Evolutionary conservation across 2,797 vertebrate species (phyloP), one percentile per base, ranked within the genome.

Genomic region (Nothura maculosa): DNA sequence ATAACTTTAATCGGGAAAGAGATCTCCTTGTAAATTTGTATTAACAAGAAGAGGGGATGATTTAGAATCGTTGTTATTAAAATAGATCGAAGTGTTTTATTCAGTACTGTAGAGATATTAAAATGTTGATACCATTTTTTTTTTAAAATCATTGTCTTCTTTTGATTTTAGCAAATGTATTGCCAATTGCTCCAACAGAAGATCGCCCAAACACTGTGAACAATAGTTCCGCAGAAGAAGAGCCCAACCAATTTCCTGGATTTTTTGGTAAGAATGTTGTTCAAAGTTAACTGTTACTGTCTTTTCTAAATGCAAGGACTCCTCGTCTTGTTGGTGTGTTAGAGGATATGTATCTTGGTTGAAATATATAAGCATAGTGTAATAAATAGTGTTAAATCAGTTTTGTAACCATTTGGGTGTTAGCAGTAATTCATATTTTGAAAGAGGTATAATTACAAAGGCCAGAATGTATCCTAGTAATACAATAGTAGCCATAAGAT

Each of bases 241-340:
- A 63, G 47, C 22, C 62, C 28, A 70, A 72, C 4, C 72, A 85
- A 28, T 27, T 78, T 54, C 75, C 84, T 54, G 64, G 28, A 9
- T 61, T 80, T 85, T 85, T 61, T 38, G 64, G 94, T 96, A 90
- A 93, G 38, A 79, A 68, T 85, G 94, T 68, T 3, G 4, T 81
- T 60, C 47, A 25, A 48, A 48, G 24, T 61, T 92, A 24, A 24
- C 27, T 58, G 10, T 66, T 87, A 32, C 17, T 2, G 18, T 55
- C 4, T 34, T 75, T 36, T 55, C 81, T 82, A 77, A 54, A 24
- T 52, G 30, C 25, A 84, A 22, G 32, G 3, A 5, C 15, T 55
- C 10, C 9, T 77, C 67, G 27, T 7, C 58, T 88, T 54, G 10
- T 38, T n/a, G n/a, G 0, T 67, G 63, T 85, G 36, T 80, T 85